Evolutionary conservation across 2,797 vertebrate species (phyloP).

Genomic region (Galaxias olidus): DNA sequence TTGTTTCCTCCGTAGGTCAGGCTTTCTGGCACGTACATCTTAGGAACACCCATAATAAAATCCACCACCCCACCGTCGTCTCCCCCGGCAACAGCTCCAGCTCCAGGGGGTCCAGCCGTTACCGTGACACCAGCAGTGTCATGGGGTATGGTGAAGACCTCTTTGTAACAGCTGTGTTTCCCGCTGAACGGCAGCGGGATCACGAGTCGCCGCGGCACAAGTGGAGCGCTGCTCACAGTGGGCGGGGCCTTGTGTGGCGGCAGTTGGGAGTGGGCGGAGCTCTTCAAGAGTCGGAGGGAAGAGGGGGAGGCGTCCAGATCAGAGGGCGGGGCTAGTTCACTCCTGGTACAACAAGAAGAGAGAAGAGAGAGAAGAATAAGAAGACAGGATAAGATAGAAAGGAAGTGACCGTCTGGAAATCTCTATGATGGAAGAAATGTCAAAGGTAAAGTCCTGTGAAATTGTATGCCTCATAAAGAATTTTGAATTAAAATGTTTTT

Average conservation of each 20-base stretch:
- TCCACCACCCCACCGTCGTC: neutral
- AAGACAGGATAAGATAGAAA: neutral
- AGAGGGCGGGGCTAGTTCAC: conserved; percentile 22
- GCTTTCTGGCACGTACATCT: conserved; percentile 41
- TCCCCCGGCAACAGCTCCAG: neutral
- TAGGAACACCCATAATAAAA: conserved; percentile 32
- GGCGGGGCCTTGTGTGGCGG: conserved; percentile 29
- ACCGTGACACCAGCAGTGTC: neutral
- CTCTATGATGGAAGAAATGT: no score
- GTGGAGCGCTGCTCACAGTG: conserved; percentile 17
- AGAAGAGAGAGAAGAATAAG: neutral
- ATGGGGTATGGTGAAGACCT: conserved; percentile 28
- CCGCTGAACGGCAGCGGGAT: conserved; percentile 27
- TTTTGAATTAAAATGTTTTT: no score
- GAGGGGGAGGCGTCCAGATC: conserved; percentile 12
- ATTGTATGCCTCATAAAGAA: no score
- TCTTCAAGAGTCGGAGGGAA: conserved; percentile 17
- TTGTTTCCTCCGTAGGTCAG: conserved; percentile 32
- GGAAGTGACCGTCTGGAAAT: neutral
- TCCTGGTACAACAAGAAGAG: conserved; percentile 24
- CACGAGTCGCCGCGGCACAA: conserved; percentile 20
- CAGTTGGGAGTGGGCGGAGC: conserved; percentile 22
- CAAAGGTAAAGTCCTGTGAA: no score
- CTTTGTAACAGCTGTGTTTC: conserved; percentile 38
- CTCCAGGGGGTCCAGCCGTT: neutral